Evolutionary conservation across 1,140 invertebrate species (phyloP), one percentile per base, ranked within the genome.

Genomic region (Fopius arisanus): DNA sequence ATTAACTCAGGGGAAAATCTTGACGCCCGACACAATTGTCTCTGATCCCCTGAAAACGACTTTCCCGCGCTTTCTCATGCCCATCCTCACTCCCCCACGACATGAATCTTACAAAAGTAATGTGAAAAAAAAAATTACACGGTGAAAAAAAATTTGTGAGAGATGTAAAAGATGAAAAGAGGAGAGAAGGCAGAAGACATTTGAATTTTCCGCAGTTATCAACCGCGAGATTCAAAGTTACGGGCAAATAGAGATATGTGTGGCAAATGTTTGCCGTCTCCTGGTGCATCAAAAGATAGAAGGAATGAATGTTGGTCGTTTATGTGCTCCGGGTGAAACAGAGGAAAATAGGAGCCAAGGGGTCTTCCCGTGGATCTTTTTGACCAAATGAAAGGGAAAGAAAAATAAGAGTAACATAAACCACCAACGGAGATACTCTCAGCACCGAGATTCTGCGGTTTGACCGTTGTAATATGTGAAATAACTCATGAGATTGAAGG

Each of bases 221-320:
- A 85, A 78, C 75, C 75, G 78, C 41, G 78, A 84, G 85, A 86
- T 86, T 86, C 84, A 86, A 86, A 86, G 84, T 82, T 79, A 77
- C 37, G 12, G 48, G 80, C 79, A 85, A 83, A 86, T 86, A 83
- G 78, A 84, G 81, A 85, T 84, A 85, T 74, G 72, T 41, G 51
- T 65, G 26, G 26, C 43, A 21, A 76, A 71, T 86, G 84, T 86
- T 86, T 86, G 84, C 85, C 14, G 79, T 84, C 81, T 86, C 83
- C 85, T 84, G 79, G 80, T 75, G 76, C 74, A 79, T 83, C 81
- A 85, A 86, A 86, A 84, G 79, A 80, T 77, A 82, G 9, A 73
- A 78, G 77, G 81, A 80, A 81, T 85, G 83, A 86, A 84, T 83
- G 80, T 78, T 78, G 76, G 81, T 80, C 81, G 75, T 80, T 79